Base-by-base conservation (phyloP, 2,113 vertebrate genomes). In the Quiscalus mexicanus region DNA sequence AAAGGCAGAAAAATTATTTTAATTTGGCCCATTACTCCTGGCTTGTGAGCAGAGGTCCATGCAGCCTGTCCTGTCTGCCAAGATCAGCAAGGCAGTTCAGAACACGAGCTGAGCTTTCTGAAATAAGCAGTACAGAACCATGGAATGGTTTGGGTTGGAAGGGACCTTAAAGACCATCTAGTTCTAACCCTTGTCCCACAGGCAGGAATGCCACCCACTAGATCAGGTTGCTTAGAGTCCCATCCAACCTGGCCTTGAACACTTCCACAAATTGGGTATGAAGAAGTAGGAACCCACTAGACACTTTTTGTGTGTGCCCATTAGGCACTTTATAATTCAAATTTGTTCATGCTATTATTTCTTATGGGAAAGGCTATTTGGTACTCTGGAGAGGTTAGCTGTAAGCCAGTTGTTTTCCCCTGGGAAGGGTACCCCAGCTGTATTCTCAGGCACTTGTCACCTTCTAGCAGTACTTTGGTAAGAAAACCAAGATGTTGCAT, bases 211-310 rank as follows among this genome's bases (percentile, higher is more conserved):
- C 24, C 30, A 75, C 24, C 10, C 30, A 49, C 42, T 25, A 30
- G 30, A 49, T 85, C 35, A 75, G 8, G 52, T 11, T 75, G 35
- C 31, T 58, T 6, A 58, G 42, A 41, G 12, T 12, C 30, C 30
- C 12, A 41, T 65, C 42, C 30, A 58, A 9, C 12, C 24, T 20
- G 24, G n/a, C 24, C 42, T 49, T 30, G 42, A 58, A 58, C 24
- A 11, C 8, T 58, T 49, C 20, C 30, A 58, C 5, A 8, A 39
- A 49, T 2, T 0, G 0, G 12, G 30, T 39, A 28, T 23, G 49
- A 84, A 55, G 58, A 45, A 41, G 12, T 30, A 49, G 50, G 30
- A 56, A n/a, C 6, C 2, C 20, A 25, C 30, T 16, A 58, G 35
- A 65, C 5, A 49, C 56, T 24, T 58, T 35, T 10, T 58, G 33